phyloP scores from a whole-genome alignment of 2,797 vertebrate genomes.

The Hemibagrus guttatus region DNA sequence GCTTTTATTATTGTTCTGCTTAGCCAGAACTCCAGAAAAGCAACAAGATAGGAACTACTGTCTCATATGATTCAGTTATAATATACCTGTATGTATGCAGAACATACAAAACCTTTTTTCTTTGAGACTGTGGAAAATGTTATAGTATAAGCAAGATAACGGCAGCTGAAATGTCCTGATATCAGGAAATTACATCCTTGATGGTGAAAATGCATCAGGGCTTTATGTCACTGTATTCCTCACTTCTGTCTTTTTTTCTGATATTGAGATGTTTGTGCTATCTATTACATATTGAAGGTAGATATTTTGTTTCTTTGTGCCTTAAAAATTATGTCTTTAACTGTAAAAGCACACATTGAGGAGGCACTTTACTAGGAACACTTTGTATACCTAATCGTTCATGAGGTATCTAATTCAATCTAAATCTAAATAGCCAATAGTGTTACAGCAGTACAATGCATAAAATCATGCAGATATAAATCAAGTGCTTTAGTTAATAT shows the following conservation, averaged over 20 bases:
- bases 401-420: no score
- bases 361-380: not conserved
- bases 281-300: not conserved
- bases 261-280: not conserved
- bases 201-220: not conserved
- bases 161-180: not conserved
- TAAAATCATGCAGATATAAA: not conserved
- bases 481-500: not conserved
- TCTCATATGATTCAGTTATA: not conserved
- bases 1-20: not conserved
- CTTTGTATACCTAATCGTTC: not conserved
- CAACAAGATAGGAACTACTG: not conserved
- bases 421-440: not conserved
- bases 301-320: not conserved
- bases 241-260: not conserved
- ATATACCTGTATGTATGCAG: not conserved
- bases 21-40: not conserved
- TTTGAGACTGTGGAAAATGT: not conserved
- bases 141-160: not conserved
- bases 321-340: not conserved
- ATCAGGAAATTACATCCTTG: not conserved
- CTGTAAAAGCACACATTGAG: no score
- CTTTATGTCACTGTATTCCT: not conserved
- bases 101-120: not conserved
- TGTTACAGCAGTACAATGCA: not conserved